Evolutionary conservation across 2,888 invertebrate genomes (phyloP).

Genomic region (Stegophylla sp.): DNA sequence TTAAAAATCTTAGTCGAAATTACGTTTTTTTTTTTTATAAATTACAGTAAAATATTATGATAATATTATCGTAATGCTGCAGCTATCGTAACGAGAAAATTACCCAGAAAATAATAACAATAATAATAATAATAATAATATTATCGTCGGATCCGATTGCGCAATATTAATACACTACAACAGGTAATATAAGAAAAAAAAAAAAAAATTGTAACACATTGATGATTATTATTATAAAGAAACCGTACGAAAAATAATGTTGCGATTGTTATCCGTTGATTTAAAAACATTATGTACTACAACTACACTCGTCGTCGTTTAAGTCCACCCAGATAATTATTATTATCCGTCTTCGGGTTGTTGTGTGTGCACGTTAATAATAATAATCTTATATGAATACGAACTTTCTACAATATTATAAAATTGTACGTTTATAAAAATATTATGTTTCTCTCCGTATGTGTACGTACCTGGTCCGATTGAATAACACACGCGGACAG

Average conservation of each 20-base stretch:
- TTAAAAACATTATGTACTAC: constrained; percentile 22
- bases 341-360: constrained; percentile 30
- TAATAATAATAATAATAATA: too few relatives aligned
- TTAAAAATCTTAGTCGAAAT: neutral
- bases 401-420: constrained; percentile 51
- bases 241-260: constrained; percentile 20
- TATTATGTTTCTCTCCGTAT: neutral
- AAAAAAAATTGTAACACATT: constrained; percentile 12
- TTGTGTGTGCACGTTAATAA: constrained; percentile 9
- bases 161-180: constrained; percentile 9
- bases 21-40: constrained; percentile 3
- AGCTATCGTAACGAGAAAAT: neutral
- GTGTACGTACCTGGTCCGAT: constrained; percentile 8
- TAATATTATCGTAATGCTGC: too few relatives aligned
- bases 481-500: constrained; percentile 18
- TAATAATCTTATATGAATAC: too few relatives aligned
- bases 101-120: constrained; percentile 25
- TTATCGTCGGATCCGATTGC: neutral
- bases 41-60: neutral
- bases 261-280: constrained; percentile 25
- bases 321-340: constrained; percentile 41
- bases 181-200: too few relatives aligned
- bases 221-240: too few relatives aligned
- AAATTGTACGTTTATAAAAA: constrained; percentile 41
- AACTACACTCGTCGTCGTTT: neutral